Evolutionary conservation across 2,888 invertebrate species (phyloP), one percentile per base, ranked within the genome.

Genomic region (Eupithecia pulchellata): DNA sequence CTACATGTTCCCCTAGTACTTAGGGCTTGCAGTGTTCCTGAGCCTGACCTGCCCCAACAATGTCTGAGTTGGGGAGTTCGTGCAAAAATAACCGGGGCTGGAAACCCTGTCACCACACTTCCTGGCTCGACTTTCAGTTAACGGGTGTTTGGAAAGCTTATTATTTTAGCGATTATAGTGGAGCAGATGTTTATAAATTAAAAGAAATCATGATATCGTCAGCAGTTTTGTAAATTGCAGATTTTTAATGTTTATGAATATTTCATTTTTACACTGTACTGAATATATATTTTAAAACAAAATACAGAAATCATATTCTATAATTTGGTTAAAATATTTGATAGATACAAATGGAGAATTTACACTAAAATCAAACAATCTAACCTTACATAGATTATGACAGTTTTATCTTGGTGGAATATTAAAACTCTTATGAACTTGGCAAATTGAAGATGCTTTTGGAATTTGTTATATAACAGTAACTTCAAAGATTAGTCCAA

Each of bases 11-110:
- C 92, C 92, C 90, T 89, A 85, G 86, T 85, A 88, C 88, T 84
- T 91, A 93, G 93, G 89, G 89, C 84, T 91, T 90, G 85, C 89
- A 85, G 82, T 87, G 86, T 91, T 88, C 89, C 89, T 92, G 89
- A 86, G 85, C 88, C 89, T 87, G 93, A 94, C 93, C 93, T 94
- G 85, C 89, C 90, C 75, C 88, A 94, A 91, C 82, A 77, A 76
- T 78, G 85, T 82, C 84, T 84, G 82, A 82, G 82, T 92, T 93
- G 91, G 78, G 88, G 78, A 81, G 81, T 81, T 71, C 79, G 84
- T 79, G 86, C 86, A 82, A 87, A 91, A 92, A 90, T 90, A 91
- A 89, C 87, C 87, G 88, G 91, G 89, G 89, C 87, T 84, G 83
- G 79, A 78, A 77, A 79, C 78, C 76, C 78, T 77, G 81, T 80